phyloP scores from a whole-genome alignment of 2,113 vertebrate genomes.

The Thermophis baileyi region DNA sequence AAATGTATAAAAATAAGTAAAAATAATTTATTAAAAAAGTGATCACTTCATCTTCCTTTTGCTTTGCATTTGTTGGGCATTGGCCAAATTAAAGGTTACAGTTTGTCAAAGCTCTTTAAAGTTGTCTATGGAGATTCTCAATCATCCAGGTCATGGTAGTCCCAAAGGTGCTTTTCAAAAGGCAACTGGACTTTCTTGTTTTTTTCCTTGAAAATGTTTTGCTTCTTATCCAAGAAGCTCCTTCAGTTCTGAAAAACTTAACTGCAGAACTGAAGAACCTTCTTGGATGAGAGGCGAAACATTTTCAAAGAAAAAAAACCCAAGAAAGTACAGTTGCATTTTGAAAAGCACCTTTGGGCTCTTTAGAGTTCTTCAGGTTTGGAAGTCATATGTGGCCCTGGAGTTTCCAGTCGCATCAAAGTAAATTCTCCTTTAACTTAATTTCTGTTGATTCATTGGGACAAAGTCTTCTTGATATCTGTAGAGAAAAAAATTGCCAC shows the following conservation, averaged over 20 bases:
- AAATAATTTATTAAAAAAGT: background rate
- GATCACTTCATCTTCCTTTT: background rate
- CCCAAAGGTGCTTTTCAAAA: no score
- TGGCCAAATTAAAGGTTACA: background rate
- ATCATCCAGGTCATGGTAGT: background rate
- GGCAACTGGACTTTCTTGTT: no score
- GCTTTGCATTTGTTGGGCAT: background rate
- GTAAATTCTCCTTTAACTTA: background rate
- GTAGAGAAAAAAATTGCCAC: background rate
- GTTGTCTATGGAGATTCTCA: background rate
- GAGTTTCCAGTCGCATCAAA: background rate
- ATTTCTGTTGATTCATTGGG: background rate
- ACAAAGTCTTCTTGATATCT: background rate
- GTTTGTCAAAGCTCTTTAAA: background rate
- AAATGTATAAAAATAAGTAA: background rate
- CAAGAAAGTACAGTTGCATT: no score
- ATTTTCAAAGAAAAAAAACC: no score
- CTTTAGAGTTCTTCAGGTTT: background rate
- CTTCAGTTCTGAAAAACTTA: background rate
- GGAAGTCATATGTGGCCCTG: background rate
- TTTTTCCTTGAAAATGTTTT: background rate
- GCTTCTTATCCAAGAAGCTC: no score
- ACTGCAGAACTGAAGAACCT: no score
- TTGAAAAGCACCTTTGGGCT: background rate
- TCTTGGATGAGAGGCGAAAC: no score